phyloP scores from a whole-genome alignment of 1,140 invertebrate species.

The Antheraea mylitta region DNA sequence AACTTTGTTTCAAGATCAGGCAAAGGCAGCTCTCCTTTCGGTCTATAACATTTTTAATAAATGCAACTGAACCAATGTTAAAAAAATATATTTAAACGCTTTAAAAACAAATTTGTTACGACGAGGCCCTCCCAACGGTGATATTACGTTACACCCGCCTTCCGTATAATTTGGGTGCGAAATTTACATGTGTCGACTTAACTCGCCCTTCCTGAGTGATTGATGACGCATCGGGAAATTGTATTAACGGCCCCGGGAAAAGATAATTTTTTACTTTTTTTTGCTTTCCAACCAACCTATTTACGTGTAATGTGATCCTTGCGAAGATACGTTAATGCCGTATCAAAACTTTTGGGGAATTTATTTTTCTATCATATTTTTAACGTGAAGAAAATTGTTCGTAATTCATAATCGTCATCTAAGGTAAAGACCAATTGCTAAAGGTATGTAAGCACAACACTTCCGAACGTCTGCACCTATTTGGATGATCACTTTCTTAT shows the following conservation, averaged over 20 bases:
- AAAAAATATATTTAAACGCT: not conserved
- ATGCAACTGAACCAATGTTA: too few relatives aligned
- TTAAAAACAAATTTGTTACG: slow-evolving; percentile 36
- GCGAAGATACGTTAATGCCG: not conserved
- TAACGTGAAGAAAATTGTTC: too few relatives aligned
- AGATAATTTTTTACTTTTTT: slow-evolving; percentile 3
- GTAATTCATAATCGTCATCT: too few relatives aligned
- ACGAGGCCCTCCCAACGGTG: slow-evolving; percentile 32
- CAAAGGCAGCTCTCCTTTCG: too few relatives aligned
- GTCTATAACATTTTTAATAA: too few relatives aligned
- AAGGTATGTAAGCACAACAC: too few relatives aligned
- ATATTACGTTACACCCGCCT: slow-evolving; percentile 32
- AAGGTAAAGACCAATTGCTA: too few relatives aligned
- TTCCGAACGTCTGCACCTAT: too few relatives aligned
- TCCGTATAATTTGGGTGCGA: slow-evolving; percentile 57
- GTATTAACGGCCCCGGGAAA: slow-evolving; percentile 47
- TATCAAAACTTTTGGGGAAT: not conserved
- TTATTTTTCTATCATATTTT: too few relatives aligned
- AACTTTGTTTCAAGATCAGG: too few relatives aligned
- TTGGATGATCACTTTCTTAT: too few relatives aligned
- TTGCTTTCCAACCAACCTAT: not conserved
- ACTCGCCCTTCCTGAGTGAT: slow-evolving; percentile 59
- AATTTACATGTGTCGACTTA: slow-evolving; percentile 76
- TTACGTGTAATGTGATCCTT: not conserved
- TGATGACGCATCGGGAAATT: slow-evolving; percentile 66